Percentiles rank a stretch among this genome's conserved stretches.
phyloP scores from a whole-genome alignment of 2,797 vertebrate species.

The Ctenochaetus hawaiiensis region DNA sequence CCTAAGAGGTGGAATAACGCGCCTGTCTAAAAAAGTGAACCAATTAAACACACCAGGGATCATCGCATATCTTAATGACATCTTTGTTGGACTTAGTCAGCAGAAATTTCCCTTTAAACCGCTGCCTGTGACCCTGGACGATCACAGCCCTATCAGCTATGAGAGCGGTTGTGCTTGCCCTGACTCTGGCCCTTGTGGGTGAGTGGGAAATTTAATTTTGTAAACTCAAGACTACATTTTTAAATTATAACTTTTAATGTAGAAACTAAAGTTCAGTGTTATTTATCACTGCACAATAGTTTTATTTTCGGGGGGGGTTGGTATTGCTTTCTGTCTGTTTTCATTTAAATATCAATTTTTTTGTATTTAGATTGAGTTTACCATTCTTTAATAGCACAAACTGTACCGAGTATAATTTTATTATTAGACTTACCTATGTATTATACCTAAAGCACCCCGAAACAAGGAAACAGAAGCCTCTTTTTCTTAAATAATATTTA shows the following conservation, averaged over 20 bases:
- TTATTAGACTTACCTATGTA: no score
- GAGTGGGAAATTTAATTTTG: conserved; percentile 48
- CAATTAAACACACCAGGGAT: conserved; percentile 22
- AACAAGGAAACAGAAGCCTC: background rate
- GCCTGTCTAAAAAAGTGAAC: conserved; percentile 14
- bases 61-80: conserved; percentile 8
- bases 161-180: conserved; percentile 68
- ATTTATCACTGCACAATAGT: background rate
- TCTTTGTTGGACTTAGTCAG: conserved; percentile 24
- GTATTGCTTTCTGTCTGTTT: background rate
- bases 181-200: conserved; percentile 78
- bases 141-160: conserved; percentile 66
- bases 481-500: background rate
- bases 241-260: background rate
- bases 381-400: no score
- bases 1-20: background rate
- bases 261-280: background rate
- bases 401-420: no score
- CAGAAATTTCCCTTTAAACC: conserved; percentile 57
- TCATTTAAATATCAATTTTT: background rate
- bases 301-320: no score
- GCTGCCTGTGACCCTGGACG: background rate
- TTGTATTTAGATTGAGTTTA: no score
- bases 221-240: background rate
- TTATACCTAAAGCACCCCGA: no score